These are phyloP conservation scores for Steinernema carpocapsae DNA, from an alignment of 2,888 invertebrate species.

Conservation along the genomic window DNA sequence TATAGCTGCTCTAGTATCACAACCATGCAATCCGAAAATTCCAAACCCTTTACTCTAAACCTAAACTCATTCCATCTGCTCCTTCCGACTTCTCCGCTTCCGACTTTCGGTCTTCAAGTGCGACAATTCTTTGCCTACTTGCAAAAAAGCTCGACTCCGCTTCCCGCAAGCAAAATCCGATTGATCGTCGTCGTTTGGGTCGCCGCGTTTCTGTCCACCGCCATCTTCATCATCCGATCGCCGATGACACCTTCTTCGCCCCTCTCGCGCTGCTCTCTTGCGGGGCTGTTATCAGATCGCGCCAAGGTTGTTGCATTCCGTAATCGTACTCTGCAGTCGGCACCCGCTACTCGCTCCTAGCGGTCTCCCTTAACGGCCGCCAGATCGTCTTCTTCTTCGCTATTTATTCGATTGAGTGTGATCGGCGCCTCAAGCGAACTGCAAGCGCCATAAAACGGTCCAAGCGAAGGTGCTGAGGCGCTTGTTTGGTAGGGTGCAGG, in stretches of 20 bases:
- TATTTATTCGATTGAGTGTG: too few relatives aligned
- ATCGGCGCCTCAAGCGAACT: not conserved
- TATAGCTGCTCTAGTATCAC: too few relatives aligned
- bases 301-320: conserved; percentile 31
- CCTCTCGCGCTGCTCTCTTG: not conserved
- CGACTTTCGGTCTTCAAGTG: too few relatives aligned
- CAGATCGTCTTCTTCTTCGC: too few relatives aligned
- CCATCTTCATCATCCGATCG: too few relatives aligned
- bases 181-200: not conserved
- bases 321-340: not conserved
- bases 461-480: not conserved
- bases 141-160: too few relatives aligned
- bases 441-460: not conserved
- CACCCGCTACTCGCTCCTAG: not conserved
- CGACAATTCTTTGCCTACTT: too few relatives aligned
- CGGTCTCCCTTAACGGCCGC: not conserved
- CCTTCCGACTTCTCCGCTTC: too few relatives aligned
- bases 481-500: not conserved
- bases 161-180: not conserved
- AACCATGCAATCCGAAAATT: too few relatives aligned
- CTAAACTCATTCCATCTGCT: too few relatives aligned
- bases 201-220: not conserved
- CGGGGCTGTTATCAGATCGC: conserved; percentile 19
- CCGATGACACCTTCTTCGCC: not conserved
- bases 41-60: too few relatives aligned